A percentile compares a stretch with the other conserved stretches of the same genome.
Conservation (phyloP, 1,140 invertebrate species). For the Manduca sexta region DNA sequence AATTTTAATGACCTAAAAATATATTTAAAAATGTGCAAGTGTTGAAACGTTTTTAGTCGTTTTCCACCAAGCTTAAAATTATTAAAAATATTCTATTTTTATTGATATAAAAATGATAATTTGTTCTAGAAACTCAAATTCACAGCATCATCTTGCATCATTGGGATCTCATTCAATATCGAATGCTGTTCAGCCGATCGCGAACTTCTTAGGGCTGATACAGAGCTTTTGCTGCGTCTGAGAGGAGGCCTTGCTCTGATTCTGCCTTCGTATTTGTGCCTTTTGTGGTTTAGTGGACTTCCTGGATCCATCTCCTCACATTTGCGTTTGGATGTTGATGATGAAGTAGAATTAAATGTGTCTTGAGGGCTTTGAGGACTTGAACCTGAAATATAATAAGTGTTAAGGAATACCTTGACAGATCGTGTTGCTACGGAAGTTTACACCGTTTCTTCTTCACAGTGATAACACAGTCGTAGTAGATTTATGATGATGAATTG, state of each 20-base stretch:
- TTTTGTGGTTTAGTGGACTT: conserved; percentile 62
- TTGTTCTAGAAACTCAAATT: conserved; percentile 43
- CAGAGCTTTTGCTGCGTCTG: conserved; percentile 26
- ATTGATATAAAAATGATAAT: not conserved
- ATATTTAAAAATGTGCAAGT: too few relatives aligned
- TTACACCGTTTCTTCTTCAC: too few relatives aligned
- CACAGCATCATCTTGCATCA: conserved; percentile 29
- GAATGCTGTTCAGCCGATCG: conserved; percentile 38
- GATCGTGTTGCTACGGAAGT: too few relatives aligned
- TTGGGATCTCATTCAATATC: conserved; percentile 24
- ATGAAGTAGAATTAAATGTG: conserved; percentile 16
- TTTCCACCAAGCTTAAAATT: not conserved
- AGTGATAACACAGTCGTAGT: too few relatives aligned
- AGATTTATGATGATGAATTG: too few relatives aligned
- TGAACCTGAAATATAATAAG: conserved; percentile 21
- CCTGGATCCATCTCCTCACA: conserved; percentile 47
- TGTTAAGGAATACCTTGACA: not conserved
- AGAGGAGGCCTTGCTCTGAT: conserved; percentile 61
- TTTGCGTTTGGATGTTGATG: conserved; percentile 61
- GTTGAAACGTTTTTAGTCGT: too few relatives aligned
- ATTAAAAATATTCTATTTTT: not conserved
- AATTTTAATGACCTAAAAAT: too few relatives aligned
- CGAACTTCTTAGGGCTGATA: conserved; percentile 30
- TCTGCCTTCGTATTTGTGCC: conserved; percentile 55
- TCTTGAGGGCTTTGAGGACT: conserved; percentile 20